A percentile compares a stretch with the other conserved stretches of the same genome.
phyloP scores from a whole-genome alignment of 1,140 invertebrate species.

The Bombus huntii region DNA sequence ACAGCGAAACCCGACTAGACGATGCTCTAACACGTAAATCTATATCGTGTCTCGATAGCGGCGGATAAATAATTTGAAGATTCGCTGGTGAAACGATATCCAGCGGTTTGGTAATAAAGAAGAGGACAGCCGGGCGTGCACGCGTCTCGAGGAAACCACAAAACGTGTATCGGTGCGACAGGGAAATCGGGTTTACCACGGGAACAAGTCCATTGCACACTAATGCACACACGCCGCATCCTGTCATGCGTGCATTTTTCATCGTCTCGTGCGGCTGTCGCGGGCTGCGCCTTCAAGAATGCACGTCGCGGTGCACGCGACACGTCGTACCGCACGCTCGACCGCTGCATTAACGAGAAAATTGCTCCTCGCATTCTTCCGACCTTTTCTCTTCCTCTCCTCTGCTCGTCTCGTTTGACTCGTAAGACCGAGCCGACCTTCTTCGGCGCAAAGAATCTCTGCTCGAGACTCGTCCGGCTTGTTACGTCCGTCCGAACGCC shows the following conservation, averaged over 20 bases:
- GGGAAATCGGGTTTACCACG: constrained; percentile 45
- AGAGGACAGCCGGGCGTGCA: neutral
- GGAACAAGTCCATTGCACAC: constrained; percentile 58
- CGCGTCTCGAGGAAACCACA: constrained; percentile 32
- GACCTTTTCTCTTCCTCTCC: neutral
- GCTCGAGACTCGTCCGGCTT: too few species aligned
- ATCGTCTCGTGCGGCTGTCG: constrained; percentile 64
- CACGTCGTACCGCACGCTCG: constrained; percentile 36
- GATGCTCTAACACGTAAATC: too few species aligned
- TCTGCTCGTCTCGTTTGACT: constrained; percentile 6
- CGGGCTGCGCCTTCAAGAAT: constrained; percentile 41
- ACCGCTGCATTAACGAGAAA: constrained; percentile 66
- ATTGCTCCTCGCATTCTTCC: constrained; percentile 56
- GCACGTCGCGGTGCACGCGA: constrained; percentile 48
- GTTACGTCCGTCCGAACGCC: too few species aligned
- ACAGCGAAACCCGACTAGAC: neutral
- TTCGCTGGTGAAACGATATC: neutral
- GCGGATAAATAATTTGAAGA: neutral
- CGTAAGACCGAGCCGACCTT: constrained; percentile 15
- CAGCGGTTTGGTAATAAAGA: neutral
- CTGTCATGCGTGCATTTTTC: constrained; percentile 70
- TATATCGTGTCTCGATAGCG: too few species aligned
- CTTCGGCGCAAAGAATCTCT: neutral
- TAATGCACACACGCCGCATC: constrained; percentile 30
- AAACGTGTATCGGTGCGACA: neutral